Evolutionary conservation across 2,888 invertebrate genomes (phyloP).

Genomic region (Lasioglossum vierecki): DNA sequence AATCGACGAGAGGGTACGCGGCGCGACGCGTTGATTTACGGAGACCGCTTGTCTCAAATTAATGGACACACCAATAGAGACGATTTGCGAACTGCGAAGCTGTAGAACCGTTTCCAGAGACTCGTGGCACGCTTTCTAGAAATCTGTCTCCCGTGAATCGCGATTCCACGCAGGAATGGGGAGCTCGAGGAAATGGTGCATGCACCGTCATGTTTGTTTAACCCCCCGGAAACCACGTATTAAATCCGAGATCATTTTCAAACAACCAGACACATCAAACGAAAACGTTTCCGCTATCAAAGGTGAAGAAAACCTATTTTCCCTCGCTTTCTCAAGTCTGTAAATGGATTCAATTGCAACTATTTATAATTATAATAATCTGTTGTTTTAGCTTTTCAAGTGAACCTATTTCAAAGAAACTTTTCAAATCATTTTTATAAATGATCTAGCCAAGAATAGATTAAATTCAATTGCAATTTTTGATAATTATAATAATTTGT

Average conservation of each 20-base stretch:
- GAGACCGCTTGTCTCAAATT: constrained; percentile 58
- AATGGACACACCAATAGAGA: constrained; percentile 51
- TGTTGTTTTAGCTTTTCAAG: no score
- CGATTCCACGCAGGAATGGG: constrained; percentile 11
- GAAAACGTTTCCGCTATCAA: neutral
- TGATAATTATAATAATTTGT: no score
- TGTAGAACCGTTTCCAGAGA: constrained; percentile 22
- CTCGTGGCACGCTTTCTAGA: constrained; percentile 51
- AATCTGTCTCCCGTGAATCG: constrained; percentile 44
- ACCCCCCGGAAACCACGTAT: neutral
- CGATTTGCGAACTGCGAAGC: constrained; percentile 42
- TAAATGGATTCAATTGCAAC: no score
- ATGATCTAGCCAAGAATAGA: no score
- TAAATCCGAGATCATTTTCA: neutral
- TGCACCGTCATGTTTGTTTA: neutral
- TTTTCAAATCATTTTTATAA: no score
- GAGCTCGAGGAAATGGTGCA: neutral
- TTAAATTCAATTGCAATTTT: no score
- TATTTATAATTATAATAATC: no score
- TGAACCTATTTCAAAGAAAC: no score
- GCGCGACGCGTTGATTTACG: constrained; percentile 63
- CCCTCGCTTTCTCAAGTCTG: neutral
- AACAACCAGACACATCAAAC: neutral
- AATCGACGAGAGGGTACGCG: constrained; percentile 49
- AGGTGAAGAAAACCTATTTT: neutral